Conservation (phyloP, 2,113 vertebrate species). For the Etia nguti region DNA sequence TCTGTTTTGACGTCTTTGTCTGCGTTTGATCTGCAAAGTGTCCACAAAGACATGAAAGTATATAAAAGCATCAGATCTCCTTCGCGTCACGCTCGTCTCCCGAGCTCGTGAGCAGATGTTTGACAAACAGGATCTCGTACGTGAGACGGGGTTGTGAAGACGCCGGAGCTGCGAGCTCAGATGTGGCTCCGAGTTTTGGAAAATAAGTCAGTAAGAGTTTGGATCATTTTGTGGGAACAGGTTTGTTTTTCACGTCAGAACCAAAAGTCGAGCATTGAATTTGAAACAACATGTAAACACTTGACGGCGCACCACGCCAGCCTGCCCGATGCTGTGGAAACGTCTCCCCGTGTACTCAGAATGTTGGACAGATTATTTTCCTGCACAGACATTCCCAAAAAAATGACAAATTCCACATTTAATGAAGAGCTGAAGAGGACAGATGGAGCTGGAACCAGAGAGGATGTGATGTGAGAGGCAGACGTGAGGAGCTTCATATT, state of each 20-base stretch:
- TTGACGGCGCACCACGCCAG: fast-evolving
- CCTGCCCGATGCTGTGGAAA: fast-evolving
- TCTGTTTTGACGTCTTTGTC: background rate
- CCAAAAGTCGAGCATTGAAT: background rate
- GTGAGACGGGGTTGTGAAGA: background rate
- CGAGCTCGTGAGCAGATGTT: background rate
- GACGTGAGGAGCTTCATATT: background rate
- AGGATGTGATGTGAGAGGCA: background rate
- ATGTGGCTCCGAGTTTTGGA: background rate
- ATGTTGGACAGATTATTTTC: background rate
- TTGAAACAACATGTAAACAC: background rate
- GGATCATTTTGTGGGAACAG: background rate
- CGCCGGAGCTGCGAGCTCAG: background rate
- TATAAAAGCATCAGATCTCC: background rate
- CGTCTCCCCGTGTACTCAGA: background rate
- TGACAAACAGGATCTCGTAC: background rate
- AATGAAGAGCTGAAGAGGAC: background rate
- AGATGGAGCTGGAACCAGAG: background rate
- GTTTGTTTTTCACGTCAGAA: background rate
- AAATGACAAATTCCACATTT: background rate
- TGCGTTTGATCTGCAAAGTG: background rate
- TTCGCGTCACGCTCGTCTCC: background rate
- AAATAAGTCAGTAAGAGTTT: background rate
- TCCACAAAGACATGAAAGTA: background rate
- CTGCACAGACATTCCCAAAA: background rate